Evolutionary conservation across 1,140 invertebrate genomes (phyloP).

Genomic region (Ostrea edulis): DNA sequence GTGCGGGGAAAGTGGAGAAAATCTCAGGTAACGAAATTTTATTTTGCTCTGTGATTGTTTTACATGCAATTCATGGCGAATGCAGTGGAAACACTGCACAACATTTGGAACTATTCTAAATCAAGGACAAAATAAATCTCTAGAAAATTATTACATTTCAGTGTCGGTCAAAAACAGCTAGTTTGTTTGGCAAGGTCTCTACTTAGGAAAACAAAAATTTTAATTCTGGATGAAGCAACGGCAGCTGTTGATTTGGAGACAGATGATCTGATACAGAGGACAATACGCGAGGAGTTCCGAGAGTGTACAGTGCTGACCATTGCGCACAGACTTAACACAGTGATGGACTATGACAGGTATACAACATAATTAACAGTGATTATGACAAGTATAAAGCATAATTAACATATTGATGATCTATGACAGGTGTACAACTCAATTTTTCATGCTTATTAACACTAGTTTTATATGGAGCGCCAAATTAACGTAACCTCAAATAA

Average conservation of each 20-base stretch:
- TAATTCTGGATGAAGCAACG: conserved; percentile 84
- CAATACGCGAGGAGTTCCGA: conserved; percentile 72
- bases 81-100: too few species aligned
- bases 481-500: too few species aligned
- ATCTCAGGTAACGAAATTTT: conserved; percentile 73
- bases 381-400: not conserved
- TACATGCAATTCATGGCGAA: too few species aligned
- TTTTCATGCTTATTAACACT: too few species aligned
- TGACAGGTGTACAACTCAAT: not conserved
- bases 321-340: conserved; percentile 78
- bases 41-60: too few species aligned
- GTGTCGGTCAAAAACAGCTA: conserved; percentile 81
- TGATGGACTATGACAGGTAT: conserved; percentile 76
- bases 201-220: conserved; percentile 84
- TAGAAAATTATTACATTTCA: conserved; percentile 57
- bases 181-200: conserved; percentile 81
- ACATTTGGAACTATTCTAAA: too few species aligned
- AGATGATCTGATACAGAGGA: conserved; percentile 78
- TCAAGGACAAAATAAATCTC: too few species aligned
- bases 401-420: not conserved
- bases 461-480: too few species aligned
- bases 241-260: conserved; percentile 76
- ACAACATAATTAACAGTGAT: not conserved
- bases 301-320: conserved; percentile 78
- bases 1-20: conserved; percentile 75